Conservation (phyloP, 2,888 invertebrate genomes). For the Periphyllus acericola region DNA sequence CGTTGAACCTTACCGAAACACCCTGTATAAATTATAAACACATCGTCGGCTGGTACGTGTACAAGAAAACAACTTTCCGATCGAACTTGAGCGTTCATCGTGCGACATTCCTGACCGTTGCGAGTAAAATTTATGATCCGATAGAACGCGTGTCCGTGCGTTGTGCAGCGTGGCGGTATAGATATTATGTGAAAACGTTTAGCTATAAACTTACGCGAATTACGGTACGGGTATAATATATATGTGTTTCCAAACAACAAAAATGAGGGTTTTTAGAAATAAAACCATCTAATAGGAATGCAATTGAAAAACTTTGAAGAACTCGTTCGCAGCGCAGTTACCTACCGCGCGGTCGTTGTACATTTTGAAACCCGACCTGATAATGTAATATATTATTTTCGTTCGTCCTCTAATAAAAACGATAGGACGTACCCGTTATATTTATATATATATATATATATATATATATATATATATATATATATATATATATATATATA, state of each 20-base stretch:
- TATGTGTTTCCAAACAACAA: not conserved
- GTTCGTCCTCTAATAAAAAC: not conserved
- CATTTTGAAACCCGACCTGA: not conserved
- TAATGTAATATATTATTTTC: not conserved
- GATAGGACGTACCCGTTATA: not conserved
- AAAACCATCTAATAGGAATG: not conserved
- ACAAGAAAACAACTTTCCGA: constrained; percentile 1
- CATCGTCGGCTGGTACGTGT: not conserved
- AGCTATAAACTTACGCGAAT: not conserved
- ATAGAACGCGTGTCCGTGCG: not conserved
- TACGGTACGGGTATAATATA: not conserved
- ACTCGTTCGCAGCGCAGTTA: not conserved
- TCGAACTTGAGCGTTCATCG: not conserved
- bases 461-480: no score
- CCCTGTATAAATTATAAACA: not conserved
- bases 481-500: no score
- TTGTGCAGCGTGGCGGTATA: not conserved
- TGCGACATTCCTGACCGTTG: constrained; percentile 1
- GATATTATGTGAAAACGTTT: constrained; percentile 28
- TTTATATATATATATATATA: no score
- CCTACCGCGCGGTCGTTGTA: not conserved
- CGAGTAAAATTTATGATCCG: constrained; percentile 17
- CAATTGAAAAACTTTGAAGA: not conserved
- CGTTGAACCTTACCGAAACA: no score
- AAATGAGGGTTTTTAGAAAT: constrained; percentile 4